These are phyloP conservation scores for Forbesichthys papilliferus DNA, from an alignment of 2,113 vertebrate species.

Conservation along the genomic window DNA sequence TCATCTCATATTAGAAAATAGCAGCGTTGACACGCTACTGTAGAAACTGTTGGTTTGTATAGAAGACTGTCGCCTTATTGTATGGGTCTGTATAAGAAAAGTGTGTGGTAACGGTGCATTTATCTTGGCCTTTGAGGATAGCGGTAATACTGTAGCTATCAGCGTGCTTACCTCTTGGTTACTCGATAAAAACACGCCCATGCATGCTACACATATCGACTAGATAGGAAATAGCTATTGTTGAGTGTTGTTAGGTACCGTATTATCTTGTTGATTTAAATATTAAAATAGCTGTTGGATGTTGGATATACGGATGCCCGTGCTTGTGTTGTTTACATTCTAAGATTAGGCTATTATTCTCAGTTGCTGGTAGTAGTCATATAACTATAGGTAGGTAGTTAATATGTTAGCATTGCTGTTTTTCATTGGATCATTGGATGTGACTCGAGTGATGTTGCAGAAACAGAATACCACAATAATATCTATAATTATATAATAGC, in stretches of 20 bases:
- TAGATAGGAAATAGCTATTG: not conserved
- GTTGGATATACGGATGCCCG: too few relatives aligned
- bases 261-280: not conserved
- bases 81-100: not conserved
- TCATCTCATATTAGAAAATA: not conserved
- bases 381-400: not conserved
- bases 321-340: too few relatives aligned
- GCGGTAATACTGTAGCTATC: not conserved
- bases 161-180: not conserved
- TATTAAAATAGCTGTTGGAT: too few relatives aligned
- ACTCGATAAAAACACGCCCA: not conserved
- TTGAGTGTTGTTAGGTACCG: not conserved
- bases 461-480: too few relatives aligned
- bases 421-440: not conserved
- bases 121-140: not conserved
- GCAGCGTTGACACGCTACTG: not conserved
- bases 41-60: not conserved
- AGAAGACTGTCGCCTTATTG: not conserved
- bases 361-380: too few relatives aligned
- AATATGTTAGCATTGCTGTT: not conserved
- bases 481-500: not conserved
- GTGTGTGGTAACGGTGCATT: slow-evolving; percentile 15
- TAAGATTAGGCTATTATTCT: too few relatives aligned
- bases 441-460: not conserved
- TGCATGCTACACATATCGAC: not conserved